Evolutionary conservation across 2,113 vertebrate genomes (phyloP).

Genomic region (Hippoglossus stenolepis): DNA sequence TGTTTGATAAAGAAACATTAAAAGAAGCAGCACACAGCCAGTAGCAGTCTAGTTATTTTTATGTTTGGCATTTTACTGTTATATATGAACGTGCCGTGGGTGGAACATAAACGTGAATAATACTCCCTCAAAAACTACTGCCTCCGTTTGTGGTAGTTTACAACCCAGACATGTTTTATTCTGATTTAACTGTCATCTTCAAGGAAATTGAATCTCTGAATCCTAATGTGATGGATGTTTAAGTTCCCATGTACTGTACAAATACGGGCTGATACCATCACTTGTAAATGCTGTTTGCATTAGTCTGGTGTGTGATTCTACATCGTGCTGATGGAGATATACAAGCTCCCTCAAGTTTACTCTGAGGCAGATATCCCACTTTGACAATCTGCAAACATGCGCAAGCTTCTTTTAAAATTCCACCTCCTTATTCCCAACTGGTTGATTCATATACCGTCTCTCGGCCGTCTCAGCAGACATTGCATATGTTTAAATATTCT

Average conservation of each 20-base stretch:
- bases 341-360: conserved; percentile 31
- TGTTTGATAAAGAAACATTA: conserved; percentile 33
- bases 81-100: background rate
- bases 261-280: conserved; percentile 1
- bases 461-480: conserved; percentile 15
- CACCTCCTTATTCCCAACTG: conserved; percentile 13
- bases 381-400: conserved; percentile 47
- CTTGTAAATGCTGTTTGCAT: conserved; percentile 30
- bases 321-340: conserved; percentile 31
- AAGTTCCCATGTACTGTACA: background rate
- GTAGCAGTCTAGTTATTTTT: conserved; percentile 1
- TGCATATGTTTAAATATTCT: conserved; percentile 35
- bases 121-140: background rate
- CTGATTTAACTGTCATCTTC: background rate
- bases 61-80: conserved; percentile 14
- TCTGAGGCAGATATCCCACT: conserved; percentile 35
- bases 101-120: conserved; percentile 23
- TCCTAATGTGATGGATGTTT: background rate
- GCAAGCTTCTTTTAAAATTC: conserved; percentile 21
- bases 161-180: background rate
- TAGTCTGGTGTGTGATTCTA: conserved; percentile 4
- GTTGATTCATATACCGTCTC: conserved; percentile 27
- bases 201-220: background rate
- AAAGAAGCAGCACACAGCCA: conserved; percentile 8
- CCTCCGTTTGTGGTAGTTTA: background rate